phyloP scores from a whole-genome alignment of 2,797 vertebrate genomes.

The Rhincodon typus region DNA sequence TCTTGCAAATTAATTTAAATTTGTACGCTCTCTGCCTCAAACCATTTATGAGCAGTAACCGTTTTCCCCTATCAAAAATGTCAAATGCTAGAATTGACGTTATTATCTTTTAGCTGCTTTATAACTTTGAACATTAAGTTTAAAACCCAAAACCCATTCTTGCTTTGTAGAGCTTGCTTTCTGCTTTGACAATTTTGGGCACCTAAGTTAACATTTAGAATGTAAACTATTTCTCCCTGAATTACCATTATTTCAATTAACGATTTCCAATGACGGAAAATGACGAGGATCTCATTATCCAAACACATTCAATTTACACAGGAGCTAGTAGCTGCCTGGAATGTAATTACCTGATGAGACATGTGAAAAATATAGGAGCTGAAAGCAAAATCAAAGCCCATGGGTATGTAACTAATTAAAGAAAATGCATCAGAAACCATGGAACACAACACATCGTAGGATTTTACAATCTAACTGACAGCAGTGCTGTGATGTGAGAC shows the following conservation, averaged over 20 bases:
- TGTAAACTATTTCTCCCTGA: background rate
- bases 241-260: constrained; percentile 8
- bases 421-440: background rate
- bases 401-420: constrained; percentile 22
- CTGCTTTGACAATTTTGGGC: background rate
- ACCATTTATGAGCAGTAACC: too few species aligned
- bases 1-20: too few species aligned
- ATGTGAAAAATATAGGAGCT: background rate
- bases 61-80: too few species aligned
- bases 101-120: background rate
- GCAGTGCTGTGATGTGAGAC: background rate
- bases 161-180: too few species aligned
- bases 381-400: constrained; percentile 3
- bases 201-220: background rate
- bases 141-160: background rate
- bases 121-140: background rate
- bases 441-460: background rate
- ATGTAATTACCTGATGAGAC: constrained; percentile 25
- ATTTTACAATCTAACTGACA: constrained; percentile 21
- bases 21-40: too few species aligned
- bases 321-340: background rate
- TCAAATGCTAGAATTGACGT: background rate
- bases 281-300: background rate
- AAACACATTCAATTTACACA: background rate
- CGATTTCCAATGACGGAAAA: background rate